Conservation (phyloP, 2,888 invertebrate species). For the Onthophagus sagittarius region DNA sequence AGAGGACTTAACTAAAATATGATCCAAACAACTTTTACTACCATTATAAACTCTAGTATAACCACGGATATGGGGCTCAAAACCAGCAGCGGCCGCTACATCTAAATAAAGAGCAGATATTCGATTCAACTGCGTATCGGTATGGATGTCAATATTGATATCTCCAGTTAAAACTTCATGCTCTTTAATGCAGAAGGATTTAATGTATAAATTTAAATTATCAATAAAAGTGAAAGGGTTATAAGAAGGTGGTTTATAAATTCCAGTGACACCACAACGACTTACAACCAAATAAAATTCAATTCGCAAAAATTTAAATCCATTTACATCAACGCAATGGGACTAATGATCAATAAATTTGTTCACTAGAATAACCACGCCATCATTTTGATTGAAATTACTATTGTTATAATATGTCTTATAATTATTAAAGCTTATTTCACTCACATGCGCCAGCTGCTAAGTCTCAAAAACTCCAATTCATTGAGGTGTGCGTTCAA, state of each 20-base stretch:
- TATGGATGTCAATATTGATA: not conserved
- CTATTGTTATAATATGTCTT: conserved; percentile 1
- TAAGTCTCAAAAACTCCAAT: not conserved
- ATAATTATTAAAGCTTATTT: not conserved
- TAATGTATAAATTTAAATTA: not conserved
- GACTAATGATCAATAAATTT: not conserved
- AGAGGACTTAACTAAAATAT: no score
- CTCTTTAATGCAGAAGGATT: not conserved
- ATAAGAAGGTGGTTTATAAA: not conserved
- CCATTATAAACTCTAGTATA: no score
- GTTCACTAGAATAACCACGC: not conserved
- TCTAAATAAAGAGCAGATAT: no score
- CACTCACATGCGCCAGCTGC: not conserved
- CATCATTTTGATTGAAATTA: not conserved
- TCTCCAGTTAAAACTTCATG: not conserved
- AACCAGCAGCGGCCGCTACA: no score
- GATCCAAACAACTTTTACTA: no score
- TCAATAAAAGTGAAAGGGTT: not conserved
- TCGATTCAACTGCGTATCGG: no score
- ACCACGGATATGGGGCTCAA: no score
- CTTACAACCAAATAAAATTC: not conserved
- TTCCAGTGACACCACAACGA: not conserved
- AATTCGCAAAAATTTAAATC: not conserved
- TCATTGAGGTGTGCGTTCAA: not conserved
- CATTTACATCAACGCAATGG: not conserved